A percentile compares a stretch with the other conserved stretches of the same genome.
Conservation (phyloP, 2,888 invertebrate genomes). For the Iselma pallidipennis region DNA sequence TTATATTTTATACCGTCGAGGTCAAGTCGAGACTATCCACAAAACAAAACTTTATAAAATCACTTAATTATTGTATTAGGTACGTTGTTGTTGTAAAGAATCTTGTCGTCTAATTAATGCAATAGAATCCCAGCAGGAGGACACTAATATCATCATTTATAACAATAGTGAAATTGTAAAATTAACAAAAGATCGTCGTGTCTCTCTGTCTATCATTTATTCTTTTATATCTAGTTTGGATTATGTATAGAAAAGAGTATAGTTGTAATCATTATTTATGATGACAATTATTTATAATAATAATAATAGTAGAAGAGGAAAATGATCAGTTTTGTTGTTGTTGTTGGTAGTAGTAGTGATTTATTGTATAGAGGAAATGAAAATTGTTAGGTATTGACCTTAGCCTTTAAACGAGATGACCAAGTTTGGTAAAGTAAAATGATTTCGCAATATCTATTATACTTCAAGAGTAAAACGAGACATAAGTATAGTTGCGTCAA, state of each 20-base stretch:
- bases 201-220: background rate
- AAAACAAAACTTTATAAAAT: too few species aligned
- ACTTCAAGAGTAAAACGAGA: too few species aligned
- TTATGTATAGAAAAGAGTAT: background rate
- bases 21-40: background rate
- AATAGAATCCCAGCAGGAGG: background rate
- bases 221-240: background rate
- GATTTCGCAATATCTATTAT: too few species aligned
- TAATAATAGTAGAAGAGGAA: background rate
- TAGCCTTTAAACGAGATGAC: background rate
- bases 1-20: background rate
- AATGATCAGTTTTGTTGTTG: background rate
- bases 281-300: slow-evolving; percentile 3
- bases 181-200: background rate
- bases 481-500: too few species aligned
- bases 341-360: background rate
- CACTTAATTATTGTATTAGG: too few species aligned
- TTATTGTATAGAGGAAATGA: background rate
- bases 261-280: slow-evolving; percentile 2
- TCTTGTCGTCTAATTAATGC: background rate
- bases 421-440: background rate
- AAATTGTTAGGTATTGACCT: background rate
- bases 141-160: background rate
- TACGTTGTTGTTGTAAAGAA: background rate
- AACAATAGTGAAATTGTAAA: background rate